phyloP scores from a whole-genome alignment of 2,888 invertebrate genomes.

The Synergus japonicus region DNA sequence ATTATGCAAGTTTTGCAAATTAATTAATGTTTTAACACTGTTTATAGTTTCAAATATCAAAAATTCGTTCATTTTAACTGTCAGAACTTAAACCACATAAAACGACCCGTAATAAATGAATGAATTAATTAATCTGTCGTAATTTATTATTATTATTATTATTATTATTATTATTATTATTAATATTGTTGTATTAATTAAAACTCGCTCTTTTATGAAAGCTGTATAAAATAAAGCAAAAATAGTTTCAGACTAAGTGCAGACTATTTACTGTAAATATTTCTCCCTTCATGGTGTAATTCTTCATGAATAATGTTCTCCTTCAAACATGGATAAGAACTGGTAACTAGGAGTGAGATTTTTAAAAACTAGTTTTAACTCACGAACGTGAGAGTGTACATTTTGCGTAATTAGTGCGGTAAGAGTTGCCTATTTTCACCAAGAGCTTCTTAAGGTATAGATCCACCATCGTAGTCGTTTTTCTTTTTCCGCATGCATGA shows the following conservation, averaged over 20 bases:
- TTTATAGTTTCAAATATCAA: too few relatives aligned
- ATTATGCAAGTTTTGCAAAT: too few relatives aligned
- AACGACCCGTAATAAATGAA: too few relatives aligned
- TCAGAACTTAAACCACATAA: too few relatives aligned
- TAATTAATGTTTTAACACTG: too few relatives aligned
- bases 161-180: too few relatives aligned
- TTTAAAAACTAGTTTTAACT: constrained; percentile 32
- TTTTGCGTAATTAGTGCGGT: constrained; percentile 34
- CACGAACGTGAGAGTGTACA: constrained; percentile 28
- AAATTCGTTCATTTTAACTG: too few relatives aligned
- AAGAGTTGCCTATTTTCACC: constrained; percentile 25
- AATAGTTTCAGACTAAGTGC: background rate
- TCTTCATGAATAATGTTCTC: constrained; percentile 31
- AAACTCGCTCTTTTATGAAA: too few relatives aligned
- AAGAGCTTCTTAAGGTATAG: constrained; percentile 8
- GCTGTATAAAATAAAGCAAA: too few relatives aligned
- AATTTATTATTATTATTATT: too few relatives aligned
- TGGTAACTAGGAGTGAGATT: constrained; percentile 25
- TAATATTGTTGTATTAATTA: too few relatives aligned
- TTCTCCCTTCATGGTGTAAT: constrained; percentile 29
- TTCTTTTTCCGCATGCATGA: background rate
- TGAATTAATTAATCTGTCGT: too few relatives aligned
- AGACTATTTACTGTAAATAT: constrained; percentile 14
- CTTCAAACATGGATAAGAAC: constrained; percentile 27
- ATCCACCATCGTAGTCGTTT: background rate